A percentile compares a stretch with the other conserved stretches of the same genome.
phyloP scores from a whole-genome alignment of 2,888 invertebrate genomes.

The Phortica okadai region DNA sequence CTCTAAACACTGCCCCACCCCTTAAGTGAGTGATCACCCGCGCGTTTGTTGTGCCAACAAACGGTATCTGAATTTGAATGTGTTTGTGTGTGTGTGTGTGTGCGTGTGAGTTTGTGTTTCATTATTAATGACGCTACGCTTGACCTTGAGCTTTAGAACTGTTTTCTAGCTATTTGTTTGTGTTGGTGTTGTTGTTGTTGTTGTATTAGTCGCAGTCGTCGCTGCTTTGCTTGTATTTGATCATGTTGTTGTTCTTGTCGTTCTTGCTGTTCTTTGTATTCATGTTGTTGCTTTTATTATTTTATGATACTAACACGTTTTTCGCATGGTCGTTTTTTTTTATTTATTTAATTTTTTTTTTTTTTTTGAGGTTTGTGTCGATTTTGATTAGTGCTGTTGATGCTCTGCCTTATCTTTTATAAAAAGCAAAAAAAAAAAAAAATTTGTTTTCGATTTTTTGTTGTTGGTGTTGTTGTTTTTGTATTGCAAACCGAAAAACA shows the following conservation, averaged over 20 bases:
- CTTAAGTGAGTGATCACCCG: neutral
- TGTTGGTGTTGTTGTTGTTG: constrained; percentile 37
- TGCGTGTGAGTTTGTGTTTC: constrained; percentile 45
- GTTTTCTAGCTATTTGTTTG: constrained; percentile 34
- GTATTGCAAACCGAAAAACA: too few relatives aligned
- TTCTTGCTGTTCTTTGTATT: neutral
- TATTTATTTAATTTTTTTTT: neutral
- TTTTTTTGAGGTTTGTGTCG: neutral
- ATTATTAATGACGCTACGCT: constrained; percentile 66
- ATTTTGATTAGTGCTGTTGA: neutral
- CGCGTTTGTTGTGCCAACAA: neutral
- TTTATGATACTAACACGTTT: constrained; percentile 18
- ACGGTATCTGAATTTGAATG: neutral
- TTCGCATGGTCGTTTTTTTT: neutral
- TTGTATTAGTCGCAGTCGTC: constrained; percentile 7
- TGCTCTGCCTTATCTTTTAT: neutral
- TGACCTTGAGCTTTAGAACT: constrained; percentile 68
- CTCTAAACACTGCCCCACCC: neutral
- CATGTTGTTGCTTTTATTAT: constrained; percentile 32
- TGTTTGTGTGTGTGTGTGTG: neutral
- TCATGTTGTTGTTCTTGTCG: constrained; percentile 13
- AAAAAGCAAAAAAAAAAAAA: too few relatives aligned
- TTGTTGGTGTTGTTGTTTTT: too few relatives aligned
- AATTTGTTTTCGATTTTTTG: too few relatives aligned
- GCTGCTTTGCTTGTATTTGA: constrained; percentile 5